A percentile compares a stretch with the other conserved stretches of the same genome.
phyloP scores from a whole-genome alignment of 2,797 vertebrate species.

The Paramormyrops hopkinsi region DNA sequence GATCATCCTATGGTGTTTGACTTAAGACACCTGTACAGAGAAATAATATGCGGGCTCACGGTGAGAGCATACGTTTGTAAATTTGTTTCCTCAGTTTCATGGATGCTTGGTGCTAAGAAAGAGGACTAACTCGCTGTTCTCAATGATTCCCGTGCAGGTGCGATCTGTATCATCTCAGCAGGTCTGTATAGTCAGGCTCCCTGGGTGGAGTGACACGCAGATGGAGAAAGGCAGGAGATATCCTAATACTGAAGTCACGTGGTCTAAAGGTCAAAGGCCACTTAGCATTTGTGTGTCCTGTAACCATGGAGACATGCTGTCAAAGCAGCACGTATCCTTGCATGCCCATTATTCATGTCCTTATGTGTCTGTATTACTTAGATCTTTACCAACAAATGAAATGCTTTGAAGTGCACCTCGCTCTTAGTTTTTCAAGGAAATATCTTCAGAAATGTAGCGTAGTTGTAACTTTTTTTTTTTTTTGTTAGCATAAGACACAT shows the following conservation, averaged over 20 bases:
- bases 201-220: slow-evolving; percentile 7
- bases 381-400: not conserved
- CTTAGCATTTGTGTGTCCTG: slow-evolving; percentile 18
- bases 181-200: not conserved
- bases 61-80: not conserved
- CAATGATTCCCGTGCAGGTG: not conserved
- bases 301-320: slow-evolving; percentile 25
- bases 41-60: not conserved
- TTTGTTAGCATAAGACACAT: not conserved
- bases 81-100: not conserved
- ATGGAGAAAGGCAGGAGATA: not conserved
- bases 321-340: slow-evolving; percentile 18
- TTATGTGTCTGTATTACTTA: slow-evolving; percentile 14
- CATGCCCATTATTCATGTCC: slow-evolving; percentile 6
- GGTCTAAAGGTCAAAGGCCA: slow-evolving; percentile 23
- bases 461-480: not conserved
- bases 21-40: not conserved
- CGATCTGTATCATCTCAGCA: not conserved
- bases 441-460: not conserved
- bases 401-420: not conserved
- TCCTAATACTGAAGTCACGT: slow-evolving; percentile 24
- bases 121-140: not conserved
- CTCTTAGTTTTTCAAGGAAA: not conserved
- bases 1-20: not conserved
- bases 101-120: not conserved